Conservation (phyloP, 2,113 vertebrate genomes). For the Pao palembangensis region DNA sequence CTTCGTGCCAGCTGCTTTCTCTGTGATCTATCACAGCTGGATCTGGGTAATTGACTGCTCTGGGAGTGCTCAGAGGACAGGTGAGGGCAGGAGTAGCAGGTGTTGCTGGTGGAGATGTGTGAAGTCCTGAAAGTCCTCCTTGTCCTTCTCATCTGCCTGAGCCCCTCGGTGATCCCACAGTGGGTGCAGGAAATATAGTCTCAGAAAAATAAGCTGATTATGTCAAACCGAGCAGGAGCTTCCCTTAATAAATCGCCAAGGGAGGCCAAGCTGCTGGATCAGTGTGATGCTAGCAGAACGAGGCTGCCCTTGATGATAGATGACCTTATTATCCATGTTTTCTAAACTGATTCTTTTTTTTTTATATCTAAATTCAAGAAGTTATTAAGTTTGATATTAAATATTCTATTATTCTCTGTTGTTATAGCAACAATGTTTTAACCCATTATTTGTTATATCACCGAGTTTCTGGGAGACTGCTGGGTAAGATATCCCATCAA, state of each 20-base stretch:
- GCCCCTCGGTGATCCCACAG: constrained; percentile 7
- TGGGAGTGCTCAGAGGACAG: constrained; percentile 9
- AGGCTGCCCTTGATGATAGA: too few species aligned
- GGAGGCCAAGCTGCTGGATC: background rate
- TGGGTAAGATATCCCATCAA: background rate
- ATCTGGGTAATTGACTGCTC: constrained; percentile 35
- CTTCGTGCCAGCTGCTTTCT: constrained; percentile 18
- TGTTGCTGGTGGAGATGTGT: background rate
- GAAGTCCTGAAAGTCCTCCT: background rate
- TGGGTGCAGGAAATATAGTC: background rate
- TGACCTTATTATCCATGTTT: too few species aligned
- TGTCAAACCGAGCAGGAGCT: background rate
- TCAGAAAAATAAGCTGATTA: background rate
- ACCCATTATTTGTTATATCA: too few species aligned
- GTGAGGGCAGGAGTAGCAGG: constrained; percentile 2
- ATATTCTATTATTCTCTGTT: too few species aligned
- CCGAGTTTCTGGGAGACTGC: background rate
- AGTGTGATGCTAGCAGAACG: background rate
- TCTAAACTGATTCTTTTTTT: too few species aligned
- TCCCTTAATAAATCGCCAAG: constrained; percentile 21
- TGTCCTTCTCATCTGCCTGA: background rate
- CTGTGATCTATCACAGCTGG: constrained; percentile 30
- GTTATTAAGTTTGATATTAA: too few species aligned
- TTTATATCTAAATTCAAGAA: too few species aligned
- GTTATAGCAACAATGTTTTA: too few species aligned